Evolutionary conservation across 1,140 invertebrate species (phyloP).

Genomic region (fruit fly (Drosophila melanogaster)): Release_6_plus_ISO1_MT NT_033777.3:20133001-20133500

Average conservation of each 20-base stretch:
- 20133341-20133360: conserved; percentile 45
- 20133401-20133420: conserved; percentile 64
- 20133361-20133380: conserved; percentile 17
- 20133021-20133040: too few species aligned
- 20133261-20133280: conserved; percentile 9
- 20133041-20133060: too few species aligned
- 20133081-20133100: too few species aligned
- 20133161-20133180: conserved; percentile 14
- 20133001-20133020: too few species aligned
- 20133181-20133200: neutral
- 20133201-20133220: neutral
- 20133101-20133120: too few species aligned
- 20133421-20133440: conserved; percentile 61
- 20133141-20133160: conserved; percentile 7
- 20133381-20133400: conserved; percentile 62
- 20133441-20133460: conserved; percentile 37
- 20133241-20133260: neutral
- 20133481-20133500: conserved; percentile 39
- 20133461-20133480: conserved; percentile 25
- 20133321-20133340: conserved; percentile 13
- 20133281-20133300: conserved; percentile 19
- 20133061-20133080: too few species aligned
- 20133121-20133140: too few species aligned
- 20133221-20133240: conserved; percentile 14
- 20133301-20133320: conserved; percentile 10